Evolutionary conservation across 2,113 vertebrate species (phyloP).

Genomic region (Tragelaphus imberbis): DNA sequence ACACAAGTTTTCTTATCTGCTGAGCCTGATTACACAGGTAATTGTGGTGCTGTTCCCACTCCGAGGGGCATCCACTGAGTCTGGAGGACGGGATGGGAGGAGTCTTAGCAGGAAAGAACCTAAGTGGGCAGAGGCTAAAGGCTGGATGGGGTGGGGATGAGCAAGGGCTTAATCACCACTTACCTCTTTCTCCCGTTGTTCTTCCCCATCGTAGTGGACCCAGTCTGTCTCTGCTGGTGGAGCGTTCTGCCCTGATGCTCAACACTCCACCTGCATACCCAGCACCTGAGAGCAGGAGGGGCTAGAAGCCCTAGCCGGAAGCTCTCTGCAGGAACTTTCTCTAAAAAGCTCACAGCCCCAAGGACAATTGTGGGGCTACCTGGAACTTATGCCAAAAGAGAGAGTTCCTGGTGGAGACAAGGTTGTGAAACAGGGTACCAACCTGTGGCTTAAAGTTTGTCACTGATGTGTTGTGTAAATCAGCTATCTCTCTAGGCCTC

Average conservation of each 20-base stretch:
- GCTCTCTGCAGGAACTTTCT: not conserved
- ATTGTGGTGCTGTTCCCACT: not conserved
- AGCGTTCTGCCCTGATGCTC: not conserved
- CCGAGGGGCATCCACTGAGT: not conserved
- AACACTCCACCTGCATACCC: not conserved
- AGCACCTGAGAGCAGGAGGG: not conserved
- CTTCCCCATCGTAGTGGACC: not conserved
- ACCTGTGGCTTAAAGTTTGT: not conserved
- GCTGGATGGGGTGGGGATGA: not conserved
- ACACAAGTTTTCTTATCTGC: not conserved
- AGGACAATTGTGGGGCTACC: not conserved
- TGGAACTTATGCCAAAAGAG: not conserved
- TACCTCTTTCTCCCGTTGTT: not conserved
- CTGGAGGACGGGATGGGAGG: not conserved
- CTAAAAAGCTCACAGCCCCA: not conserved
- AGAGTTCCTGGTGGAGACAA: not conserved
- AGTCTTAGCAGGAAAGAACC: not conserved
- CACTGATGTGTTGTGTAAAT: not conserved
- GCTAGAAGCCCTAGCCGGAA: not conserved
- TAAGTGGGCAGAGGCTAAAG: not conserved
- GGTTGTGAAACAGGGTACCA: not conserved
- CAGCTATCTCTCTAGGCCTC: not conserved
- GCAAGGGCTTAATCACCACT: not conserved
- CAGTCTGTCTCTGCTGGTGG: not conserved
- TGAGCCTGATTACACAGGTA: not conserved